Conservation (phyloP, 2,888 invertebrate genomes). For the Trypoxylon attenuatum region DNA sequence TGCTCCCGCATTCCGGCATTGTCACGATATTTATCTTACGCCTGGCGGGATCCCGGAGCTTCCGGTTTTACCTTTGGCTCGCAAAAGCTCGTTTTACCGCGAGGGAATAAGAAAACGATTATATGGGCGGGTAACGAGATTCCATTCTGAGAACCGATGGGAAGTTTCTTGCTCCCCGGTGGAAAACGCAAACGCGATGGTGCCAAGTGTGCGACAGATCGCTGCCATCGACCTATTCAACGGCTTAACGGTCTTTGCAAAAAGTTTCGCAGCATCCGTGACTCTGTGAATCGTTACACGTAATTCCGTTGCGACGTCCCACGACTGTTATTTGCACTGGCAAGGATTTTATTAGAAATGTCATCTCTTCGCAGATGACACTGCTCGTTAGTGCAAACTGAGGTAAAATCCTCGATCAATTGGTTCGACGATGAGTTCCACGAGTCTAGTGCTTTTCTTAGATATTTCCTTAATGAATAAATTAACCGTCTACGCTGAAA, state of each 20-base stretch:
- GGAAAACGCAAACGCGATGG: slow-evolving; percentile 5
- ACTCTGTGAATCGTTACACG: not conserved
- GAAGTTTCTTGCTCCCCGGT: slow-evolving; percentile 9
- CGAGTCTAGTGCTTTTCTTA: too few relatives aligned
- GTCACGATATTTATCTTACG: not conserved
- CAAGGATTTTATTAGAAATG: slow-evolving; percentile 7
- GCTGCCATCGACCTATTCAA: not conserved
- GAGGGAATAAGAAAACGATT: slow-evolving; percentile 10
- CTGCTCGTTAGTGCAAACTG: too few relatives aligned
- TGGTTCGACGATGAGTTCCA: too few relatives aligned
- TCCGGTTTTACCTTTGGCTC: slow-evolving; percentile 18
- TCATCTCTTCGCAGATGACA: too few relatives aligned
- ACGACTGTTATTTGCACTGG: slow-evolving; percentile 14
- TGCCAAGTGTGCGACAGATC: slow-evolving; percentile 12
- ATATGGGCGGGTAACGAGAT: slow-evolving; percentile 28
- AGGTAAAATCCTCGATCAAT: too few relatives aligned
- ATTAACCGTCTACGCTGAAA: too few relatives aligned
- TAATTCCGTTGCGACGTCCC: slow-evolving; percentile 2
- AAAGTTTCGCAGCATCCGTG: slow-evolving; percentile 2
- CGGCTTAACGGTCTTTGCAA: slow-evolving; percentile 5
- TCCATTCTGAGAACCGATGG: slow-evolving; percentile 23
- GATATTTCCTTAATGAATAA: too few relatives aligned
- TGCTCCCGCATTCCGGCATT: not conserved
- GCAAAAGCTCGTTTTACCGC: slow-evolving; percentile 23
- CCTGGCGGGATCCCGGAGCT: slow-evolving; percentile 10